Evolutionary conservation across 92 coral and sea anemone genomes (phyloP).

Genomic region (Phymanthus crucifer): DNA sequence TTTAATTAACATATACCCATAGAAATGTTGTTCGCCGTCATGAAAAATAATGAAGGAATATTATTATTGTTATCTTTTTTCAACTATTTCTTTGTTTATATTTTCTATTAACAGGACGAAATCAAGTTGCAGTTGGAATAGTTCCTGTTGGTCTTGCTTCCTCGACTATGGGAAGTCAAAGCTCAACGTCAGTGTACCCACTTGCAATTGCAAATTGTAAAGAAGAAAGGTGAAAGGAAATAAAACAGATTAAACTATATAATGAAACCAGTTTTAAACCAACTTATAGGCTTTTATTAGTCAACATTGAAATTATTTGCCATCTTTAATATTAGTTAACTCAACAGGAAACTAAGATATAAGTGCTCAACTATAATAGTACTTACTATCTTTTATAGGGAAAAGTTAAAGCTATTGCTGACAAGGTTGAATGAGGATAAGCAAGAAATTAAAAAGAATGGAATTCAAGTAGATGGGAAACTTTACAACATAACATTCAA

Average conservation of each 20-base stretch:
- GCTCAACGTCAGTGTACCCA: neutral
- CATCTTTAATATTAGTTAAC: too few relatives aligned
- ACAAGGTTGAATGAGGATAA: neutral
- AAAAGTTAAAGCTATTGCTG: neutral
- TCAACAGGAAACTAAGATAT: too few relatives aligned
- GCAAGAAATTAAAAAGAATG: neutral
- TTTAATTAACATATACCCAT: neutral
- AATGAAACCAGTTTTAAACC: neutral
- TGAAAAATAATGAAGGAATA: neutral
- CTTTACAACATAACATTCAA: neutral
- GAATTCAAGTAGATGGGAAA: neutral
- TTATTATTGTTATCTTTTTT: neutral
- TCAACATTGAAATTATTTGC: neutral
- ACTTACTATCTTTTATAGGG: too few relatives aligned
- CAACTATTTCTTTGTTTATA: neutral
- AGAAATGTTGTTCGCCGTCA: neutral
- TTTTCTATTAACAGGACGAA: neutral
- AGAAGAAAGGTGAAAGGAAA: neutral
- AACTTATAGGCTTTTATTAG: neutral
- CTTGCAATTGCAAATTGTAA: too few relatives aligned
- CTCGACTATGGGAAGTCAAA: neutral
- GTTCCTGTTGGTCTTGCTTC: constrained; percentile 1
- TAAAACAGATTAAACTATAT: neutral
- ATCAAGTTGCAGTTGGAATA: neutral
- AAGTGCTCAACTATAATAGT: too few relatives aligned